Conservation (phyloP, 2,797 vertebrate genomes). For the Bryconaethiops microstoma region DNA sequence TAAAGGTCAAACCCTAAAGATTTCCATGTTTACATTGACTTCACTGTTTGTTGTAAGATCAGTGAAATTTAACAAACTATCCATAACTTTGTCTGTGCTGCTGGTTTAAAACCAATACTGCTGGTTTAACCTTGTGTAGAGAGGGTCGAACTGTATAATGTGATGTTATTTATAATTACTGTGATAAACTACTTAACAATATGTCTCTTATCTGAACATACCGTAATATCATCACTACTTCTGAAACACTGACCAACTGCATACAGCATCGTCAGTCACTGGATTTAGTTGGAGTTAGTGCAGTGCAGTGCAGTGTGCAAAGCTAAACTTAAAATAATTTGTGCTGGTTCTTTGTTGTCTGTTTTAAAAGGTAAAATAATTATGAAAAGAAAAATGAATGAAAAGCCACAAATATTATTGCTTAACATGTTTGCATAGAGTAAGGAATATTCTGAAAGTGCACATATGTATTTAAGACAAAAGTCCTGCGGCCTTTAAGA, state of each 20-base stretch:
- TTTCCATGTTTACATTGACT: neutral
- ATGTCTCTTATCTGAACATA: too few species aligned
- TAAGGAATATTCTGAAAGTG: constrained; percentile 5
- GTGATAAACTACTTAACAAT: too few species aligned
- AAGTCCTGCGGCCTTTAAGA: constrained; percentile 17
- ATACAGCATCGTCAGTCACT: neutral
- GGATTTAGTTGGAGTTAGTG: neutral
- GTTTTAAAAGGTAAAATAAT: constrained; percentile 8
- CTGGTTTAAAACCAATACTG: neutral
- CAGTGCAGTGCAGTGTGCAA: too few species aligned
- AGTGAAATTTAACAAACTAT: neutral
- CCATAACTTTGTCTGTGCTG: neutral
- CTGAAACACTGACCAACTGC: too few species aligned
- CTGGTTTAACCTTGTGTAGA: neutral
- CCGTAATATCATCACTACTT: too few species aligned
- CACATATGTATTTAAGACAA: constrained; percentile 20
- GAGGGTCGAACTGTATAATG: too few species aligned
- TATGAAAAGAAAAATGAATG: neutral
- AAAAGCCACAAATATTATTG: neutral
- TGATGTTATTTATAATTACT: too few species aligned
- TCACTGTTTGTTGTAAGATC: neutral
- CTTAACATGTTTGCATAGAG: constrained; percentile 32
- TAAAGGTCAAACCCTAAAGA: neutral
- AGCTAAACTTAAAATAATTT: too few species aligned
- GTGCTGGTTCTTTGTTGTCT: too few species aligned